A percentile compares a stretch with the other conserved stretches of the same genome.
Evolutionary conservation across 2,888 invertebrate genomes (phyloP).

Genomic region (Drosophila yooni): DNA sequence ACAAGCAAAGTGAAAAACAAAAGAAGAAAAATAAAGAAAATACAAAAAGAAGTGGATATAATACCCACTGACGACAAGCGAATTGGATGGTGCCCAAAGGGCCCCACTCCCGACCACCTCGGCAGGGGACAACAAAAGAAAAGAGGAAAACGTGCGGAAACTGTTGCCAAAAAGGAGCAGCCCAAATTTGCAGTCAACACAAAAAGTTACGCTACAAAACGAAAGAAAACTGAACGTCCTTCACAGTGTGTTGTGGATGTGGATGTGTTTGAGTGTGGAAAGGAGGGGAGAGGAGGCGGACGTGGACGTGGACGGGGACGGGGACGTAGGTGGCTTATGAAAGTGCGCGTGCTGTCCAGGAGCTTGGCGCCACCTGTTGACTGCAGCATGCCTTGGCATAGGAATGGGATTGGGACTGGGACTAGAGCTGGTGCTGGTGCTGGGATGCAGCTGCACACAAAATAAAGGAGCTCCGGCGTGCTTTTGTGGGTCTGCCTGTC

Average conservation of each 20-base stretch:
- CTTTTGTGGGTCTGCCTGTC: constrained; percentile 6
- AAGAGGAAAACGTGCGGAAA: constrained; percentile 37
- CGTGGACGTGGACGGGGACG: not conserved
- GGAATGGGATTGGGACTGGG: constrained; percentile 6
- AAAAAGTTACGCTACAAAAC: constrained; percentile 69
- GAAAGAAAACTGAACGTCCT: constrained; percentile 72
- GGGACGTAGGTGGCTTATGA: constrained; percentile 37
- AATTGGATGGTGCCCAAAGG: constrained; percentile 11
- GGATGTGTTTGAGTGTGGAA: not conserved
- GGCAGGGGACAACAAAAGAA: constrained; percentile 34
- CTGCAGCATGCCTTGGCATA: constrained; percentile 4
- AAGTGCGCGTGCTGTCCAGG: constrained; percentile 59
- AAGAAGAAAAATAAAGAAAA: constrained; percentile 1
- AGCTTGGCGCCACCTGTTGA: constrained; percentile 71
- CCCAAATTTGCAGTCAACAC: constrained; percentile 57
- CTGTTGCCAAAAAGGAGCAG: constrained; percentile 57
- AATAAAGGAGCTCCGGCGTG: constrained; percentile 50
- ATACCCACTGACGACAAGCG: constrained; percentile 15
- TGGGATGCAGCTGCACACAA: constrained; percentile 41
- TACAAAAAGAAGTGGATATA: not conserved
- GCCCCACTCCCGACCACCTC: not conserved
- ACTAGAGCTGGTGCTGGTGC: not conserved
- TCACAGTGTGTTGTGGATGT: constrained; percentile 44
- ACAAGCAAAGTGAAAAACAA: constrained; percentile 12
- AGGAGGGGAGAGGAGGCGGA: not conserved